Evolutionary conservation across 2,888 invertebrate species (phyloP), one percentile per base, ranked within the genome.

Genomic region (Anorthoa munda): DNA sequence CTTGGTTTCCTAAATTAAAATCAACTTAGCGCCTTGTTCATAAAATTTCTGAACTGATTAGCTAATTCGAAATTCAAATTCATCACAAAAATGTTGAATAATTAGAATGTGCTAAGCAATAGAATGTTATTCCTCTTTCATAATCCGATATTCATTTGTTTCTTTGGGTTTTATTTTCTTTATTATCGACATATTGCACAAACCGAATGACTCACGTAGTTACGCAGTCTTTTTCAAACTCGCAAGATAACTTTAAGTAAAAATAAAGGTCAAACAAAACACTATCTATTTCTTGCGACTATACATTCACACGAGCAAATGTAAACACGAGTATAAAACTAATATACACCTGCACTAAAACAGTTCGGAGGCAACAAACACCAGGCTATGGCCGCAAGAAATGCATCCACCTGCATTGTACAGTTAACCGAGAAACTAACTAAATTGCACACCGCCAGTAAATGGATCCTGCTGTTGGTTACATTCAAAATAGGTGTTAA

Each of bases 321-420:
- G 48, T 56, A 48, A 48, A 48, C 17, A 18, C 17, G n/a, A 77
- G 72, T n/a, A 59, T 68, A 66, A 71, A 79, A 81, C 65, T 68
- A 81, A 71, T 81, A 70, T 75, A 70, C 65, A 58, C 56, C 21
- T 39, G 58, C 18, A 61, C 65, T 63, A 39, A 55, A 79, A 79
- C 79, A 71, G 75, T 79, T 63, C 79, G 31, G 66, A 61, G 61
- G 69, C 55, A 65, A 74, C 81, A 66, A 75, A 82, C 67, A 58
- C 71, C 66, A 39, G 60, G 68, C 63, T 71, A 68, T 71, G 77
- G 77, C 46, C 59, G 77, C 66, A 85, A 85, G 82, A 82, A 77
- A 82, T 76, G 68, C 81, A 73, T 73, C 65, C 73, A 81, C 86
- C 82, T 84, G 84, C 82, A 86, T 82, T 80, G 85, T 82, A 86